phyloP scores from a whole-genome alignment of 2,797 vertebrate species.

The Myotis myotis region DNA sequence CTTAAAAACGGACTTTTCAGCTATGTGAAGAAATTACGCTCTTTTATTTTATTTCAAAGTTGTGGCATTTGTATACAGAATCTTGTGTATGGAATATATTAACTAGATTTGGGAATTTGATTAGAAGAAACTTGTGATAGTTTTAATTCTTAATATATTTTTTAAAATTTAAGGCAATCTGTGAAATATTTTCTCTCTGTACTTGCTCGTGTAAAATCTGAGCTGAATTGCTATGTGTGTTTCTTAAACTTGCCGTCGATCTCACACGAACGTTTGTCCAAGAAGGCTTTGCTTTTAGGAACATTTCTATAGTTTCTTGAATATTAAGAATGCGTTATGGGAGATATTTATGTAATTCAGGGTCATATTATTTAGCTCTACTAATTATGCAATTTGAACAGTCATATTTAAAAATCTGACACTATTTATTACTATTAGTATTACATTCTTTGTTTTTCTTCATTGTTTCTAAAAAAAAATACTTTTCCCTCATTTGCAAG shows the following conservation, averaged over 20 bases:
- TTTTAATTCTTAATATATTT: constrained; percentile 45
- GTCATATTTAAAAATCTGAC: not conserved
- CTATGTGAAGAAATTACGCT: not conserved
- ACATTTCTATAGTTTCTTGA: not conserved
- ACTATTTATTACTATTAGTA: not conserved
- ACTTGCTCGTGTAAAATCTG: not conserved
- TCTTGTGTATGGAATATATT: not conserved
- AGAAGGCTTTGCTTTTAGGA: constrained; percentile 18
- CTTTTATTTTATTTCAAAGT: constrained; percentile 8
- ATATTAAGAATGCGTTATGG: constrained; percentile 21
- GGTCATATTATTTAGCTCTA: constrained; percentile 16
- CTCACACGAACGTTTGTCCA: not conserved
- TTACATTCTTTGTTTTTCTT: not conserved
- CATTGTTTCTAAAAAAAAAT: not conserved
- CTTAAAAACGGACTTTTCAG: not conserved
- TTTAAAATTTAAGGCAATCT: not conserved
- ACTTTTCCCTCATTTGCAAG: not conserved
- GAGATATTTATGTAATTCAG: constrained; percentile 19
- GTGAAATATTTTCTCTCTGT: not conserved
- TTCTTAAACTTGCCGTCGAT: not conserved
- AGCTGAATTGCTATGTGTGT: not conserved
- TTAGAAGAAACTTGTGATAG: not conserved
- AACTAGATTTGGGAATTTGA: constrained; percentile 5
- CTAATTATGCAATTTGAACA: not conserved
- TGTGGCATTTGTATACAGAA: not conserved